Base-by-base conservation (phyloP, 1,140 invertebrate genomes). In the Solenopsis fugax region DNA sequence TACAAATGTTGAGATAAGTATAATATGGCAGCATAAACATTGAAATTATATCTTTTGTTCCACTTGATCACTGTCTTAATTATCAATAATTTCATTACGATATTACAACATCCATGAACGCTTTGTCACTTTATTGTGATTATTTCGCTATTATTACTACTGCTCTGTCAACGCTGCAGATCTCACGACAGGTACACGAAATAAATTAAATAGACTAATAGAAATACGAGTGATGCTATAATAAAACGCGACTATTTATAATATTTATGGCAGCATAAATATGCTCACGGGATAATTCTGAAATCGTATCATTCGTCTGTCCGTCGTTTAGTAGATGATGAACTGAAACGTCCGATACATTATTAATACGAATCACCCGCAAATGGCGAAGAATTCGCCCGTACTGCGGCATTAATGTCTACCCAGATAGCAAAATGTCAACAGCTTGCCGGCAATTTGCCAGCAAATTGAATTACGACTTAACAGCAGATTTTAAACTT, bases 191-290 rank as follows among this genome's bases (percentile, higher is more conserved):
- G 60, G 76, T 78, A 78, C 76, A 34, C n/a, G 60, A 78, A 52
- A 78, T 78, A 78, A 78, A 65, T 78, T 78, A 78, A 18, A 9
- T 78, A 78, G 52, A 60, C 73, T 78, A 9, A n/a, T n/a, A n/a
- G n/a, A 78, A 65, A 65, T 78, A 78, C 60, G 18, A 77, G 58
- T 45, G 41, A 78, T 64, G 18, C 24, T 45, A 78, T 50, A 29
- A 65, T 78, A 65, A 64, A 78, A 78, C 76, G 18, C 58, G 60
- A 29, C 29, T 29, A 29, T 34, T 45, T 65, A 65, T 65, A 78
- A 50, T 64, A 78, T 78, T 65, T 78, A 65, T 65, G 76, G 76
- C 76, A 78, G 76, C 76, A 78, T 65, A 78, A 78, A 78, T 78
- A 78, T 78, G 60, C 76, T 60, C 45, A 65, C 52, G 18, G 34